phyloP scores from a whole-genome alignment of 2,113 vertebrate species.

The Numida meleagris region DNA sequence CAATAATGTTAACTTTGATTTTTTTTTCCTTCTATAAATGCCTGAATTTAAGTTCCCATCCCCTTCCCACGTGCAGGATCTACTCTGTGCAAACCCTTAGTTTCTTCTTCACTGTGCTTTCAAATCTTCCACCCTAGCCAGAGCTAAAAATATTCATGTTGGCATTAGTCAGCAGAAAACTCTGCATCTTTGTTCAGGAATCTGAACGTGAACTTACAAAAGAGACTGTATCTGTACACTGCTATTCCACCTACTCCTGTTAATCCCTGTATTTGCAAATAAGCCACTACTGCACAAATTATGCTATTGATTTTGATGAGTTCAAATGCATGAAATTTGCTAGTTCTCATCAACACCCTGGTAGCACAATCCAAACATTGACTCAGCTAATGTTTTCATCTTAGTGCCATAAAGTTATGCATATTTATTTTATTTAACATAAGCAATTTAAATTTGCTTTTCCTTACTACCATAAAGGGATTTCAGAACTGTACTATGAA shows the following conservation, averaged over 20 bases:
- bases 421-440: not conserved
- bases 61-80: not conserved
- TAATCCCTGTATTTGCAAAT: not conserved
- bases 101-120: not conserved
- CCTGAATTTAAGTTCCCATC: not conserved
- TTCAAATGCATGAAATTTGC: not conserved
- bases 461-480: not conserved
- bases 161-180: not conserved
- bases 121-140: not conserved
- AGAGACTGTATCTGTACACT: not conserved
- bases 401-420: not conserved
- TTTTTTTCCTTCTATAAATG: not conserved
- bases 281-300: not conserved
- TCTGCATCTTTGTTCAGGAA: not conserved
- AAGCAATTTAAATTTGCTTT: not conserved
- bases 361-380: not conserved
- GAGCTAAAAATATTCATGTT: not conserved
- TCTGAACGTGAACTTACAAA: not conserved
- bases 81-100: not conserved
- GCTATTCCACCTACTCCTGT: not conserved
- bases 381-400: not conserved
- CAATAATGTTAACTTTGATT: not conserved
- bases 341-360: not conserved
- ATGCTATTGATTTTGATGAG: not conserved
- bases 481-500: not conserved